Evolutionary conservation across 2,113 vertebrate genomes (phyloP), one percentile per base, ranked within the genome.

Genomic region (Cyanoramphus novaezelandiae): DNA sequence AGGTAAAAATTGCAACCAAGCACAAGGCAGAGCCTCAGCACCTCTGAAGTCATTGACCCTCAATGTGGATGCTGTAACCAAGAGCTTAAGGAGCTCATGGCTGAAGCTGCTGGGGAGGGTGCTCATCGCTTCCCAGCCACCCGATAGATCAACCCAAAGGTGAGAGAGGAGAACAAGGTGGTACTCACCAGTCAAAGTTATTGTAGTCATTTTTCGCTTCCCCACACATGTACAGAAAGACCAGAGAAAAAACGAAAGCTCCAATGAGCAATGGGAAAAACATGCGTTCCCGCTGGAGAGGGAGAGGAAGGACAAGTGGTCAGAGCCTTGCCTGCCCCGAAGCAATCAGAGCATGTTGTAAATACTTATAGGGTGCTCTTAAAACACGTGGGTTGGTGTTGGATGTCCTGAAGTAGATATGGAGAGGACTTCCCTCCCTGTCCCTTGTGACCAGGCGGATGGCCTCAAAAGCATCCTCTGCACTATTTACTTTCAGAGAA

Each of bases 191-290:
- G 96, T 99, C 98, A 96, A 99, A 99, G 96, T 98, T 97, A 10
- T 98, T 97, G 97, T 99, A 99, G 97, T 99, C 99, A 33, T 99
- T 99, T 97, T 98, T 98, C 3, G 98, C 98, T 97, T 99, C 98
- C 44, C 97, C 94, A 99, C 99, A 99, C 82, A 98, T 97, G 90
- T 99, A 99, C 49, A 99, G 96, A 79, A 99, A 98, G 83, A 99
- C 18, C 76, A 98, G 95, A 86, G 98, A 99, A 53, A 99, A 31
- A 94, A 98, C 97, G 96, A 99, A 99, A 27, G 99, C 97, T 91
- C 97, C 68, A 76, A 98, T 71, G 88, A 99, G 97, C 93, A 98
- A 84, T 47, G 98, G 80, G 70, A 98, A 99, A 91, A 98, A 99
- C 62, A 98, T 69, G 6, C 97, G 97, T 86, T 98, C 98, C 90